These are phyloP conservation scores for human DNA, from an alignment of 2,113 vertebrate species.

Conservation along the genomic window GRCh38 chr9:117742501-117743000, in stretches of 20 bases:
- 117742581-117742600: background rate
- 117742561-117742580: background rate
- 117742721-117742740: background rate
- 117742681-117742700: background rate
- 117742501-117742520: slow-evolving; percentile 70
- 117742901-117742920: background rate
- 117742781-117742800: background rate
- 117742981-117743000: background rate
- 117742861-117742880: background rate
- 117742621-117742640: background rate
- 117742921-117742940: background rate
- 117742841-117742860: background rate
- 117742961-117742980: background rate
- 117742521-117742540: slow-evolving; percentile 18
- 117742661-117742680: background rate
- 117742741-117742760: background rate
- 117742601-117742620: background rate
- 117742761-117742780: background rate
- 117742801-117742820: background rate
- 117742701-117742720: background rate
- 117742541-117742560: background rate
- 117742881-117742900: background rate
- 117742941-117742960: background rate
- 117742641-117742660: slow-evolving; percentile 4
- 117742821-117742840: background rate